Evolutionary conservation across 2,113 vertebrate genomes (phyloP).

Genomic region (Saccopteryx bilineata): DNA sequence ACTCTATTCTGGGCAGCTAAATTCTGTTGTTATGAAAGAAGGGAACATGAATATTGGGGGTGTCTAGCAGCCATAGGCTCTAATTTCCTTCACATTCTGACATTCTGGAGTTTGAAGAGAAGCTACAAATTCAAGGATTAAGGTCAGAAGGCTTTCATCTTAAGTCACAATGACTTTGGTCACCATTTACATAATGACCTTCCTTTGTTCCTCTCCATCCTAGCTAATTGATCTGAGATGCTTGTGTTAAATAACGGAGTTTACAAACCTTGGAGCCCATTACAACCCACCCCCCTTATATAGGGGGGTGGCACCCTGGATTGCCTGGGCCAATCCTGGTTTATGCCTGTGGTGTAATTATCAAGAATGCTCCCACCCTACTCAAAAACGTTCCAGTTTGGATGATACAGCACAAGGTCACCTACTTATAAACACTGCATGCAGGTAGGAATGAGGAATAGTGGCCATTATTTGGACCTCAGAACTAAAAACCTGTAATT

Average conservation of each 20-base stretch:
- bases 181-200: background rate
- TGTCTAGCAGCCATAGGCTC: background rate
- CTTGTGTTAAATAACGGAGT: background rate
- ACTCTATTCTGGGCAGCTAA: background rate
- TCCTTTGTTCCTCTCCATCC: background rate
- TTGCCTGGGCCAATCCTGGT: background rate
- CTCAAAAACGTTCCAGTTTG: background rate
- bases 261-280: background rate
- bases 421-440: background rate
- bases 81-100: background rate
- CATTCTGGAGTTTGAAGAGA: background rate
- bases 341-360: background rate
- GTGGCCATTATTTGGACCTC: background rate
- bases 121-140: background rate
- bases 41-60: accelerated
- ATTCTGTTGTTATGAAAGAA: background rate
- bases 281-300: background rate
- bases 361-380: background rate
- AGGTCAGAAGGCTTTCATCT: background rate
- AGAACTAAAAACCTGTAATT: background rate
- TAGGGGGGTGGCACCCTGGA: background rate
- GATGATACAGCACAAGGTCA: background rate
- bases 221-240: background rate
- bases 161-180: background rate
- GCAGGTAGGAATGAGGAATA: background rate